A percentile compares a stretch with the other conserved stretches of the same genome.
These are phyloP conservation scores for Leptodactylus fallax DNA, from an alignment of 2,797 vertebrate species.

Conservation along the genomic window DNA sequence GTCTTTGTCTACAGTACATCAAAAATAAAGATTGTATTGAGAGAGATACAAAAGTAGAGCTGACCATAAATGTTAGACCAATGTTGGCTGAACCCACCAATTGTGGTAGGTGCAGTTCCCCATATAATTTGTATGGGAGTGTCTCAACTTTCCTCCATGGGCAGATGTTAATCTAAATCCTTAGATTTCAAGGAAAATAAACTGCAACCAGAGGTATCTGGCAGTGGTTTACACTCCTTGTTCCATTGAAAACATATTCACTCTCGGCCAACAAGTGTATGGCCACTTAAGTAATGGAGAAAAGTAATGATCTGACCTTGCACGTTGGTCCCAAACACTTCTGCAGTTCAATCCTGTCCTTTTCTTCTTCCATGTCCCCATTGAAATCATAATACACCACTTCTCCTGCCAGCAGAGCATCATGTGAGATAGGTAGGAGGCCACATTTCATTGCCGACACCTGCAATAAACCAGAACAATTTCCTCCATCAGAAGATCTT, in stretches of 20 bases:
- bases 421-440: slow-evolving; percentile 90
- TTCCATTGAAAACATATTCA: too few relatives aligned
- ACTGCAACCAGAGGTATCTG: too few relatives aligned
- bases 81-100: too few relatives aligned
- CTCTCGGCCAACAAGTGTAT: too few relatives aligned
- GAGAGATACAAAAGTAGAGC: background rate
- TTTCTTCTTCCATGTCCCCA: slow-evolving; percentile 90
- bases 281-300: background rate
- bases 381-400: slow-evolving; percentile 91
- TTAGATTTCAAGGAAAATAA: too few relatives aligned
- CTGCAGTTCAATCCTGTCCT: slow-evolving; percentile 91
- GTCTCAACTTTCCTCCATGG: too few relatives aligned
- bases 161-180: too few relatives aligned
- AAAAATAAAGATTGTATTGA: background rate
- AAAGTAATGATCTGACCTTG: slow-evolving; percentile 80
- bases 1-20: background rate
- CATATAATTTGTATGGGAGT: too few relatives aligned
- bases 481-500: background rate
- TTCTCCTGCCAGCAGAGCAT: slow-evolving; percentile 91
- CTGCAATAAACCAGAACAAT: slow-evolving; percentile 70
- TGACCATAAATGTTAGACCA: too few relatives aligned
- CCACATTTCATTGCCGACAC: slow-evolving; percentile 96
- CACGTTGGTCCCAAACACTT: slow-evolving; percentile 95
- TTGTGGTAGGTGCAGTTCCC: too few relatives aligned
- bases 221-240: too few relatives aligned